Percentiles rank a stretch among this genome's conserved stretches.
Conservation (phyloP, 2,113 vertebrate species). For the Lathamus discolor region DNA sequence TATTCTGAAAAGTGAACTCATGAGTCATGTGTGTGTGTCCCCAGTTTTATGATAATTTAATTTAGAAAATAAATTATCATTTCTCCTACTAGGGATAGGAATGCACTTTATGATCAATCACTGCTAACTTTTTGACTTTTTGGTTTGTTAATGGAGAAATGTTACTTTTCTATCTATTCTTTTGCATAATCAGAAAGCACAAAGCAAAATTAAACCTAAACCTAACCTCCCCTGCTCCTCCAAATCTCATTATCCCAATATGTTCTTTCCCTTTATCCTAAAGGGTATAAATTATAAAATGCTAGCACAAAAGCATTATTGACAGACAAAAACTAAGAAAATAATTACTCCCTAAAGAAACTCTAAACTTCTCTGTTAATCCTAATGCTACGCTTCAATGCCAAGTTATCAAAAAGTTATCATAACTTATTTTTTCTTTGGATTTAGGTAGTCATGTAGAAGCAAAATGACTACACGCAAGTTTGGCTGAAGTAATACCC, state of each 20-base stretch:
- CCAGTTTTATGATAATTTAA: background rate
- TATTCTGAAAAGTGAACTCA: background rate
- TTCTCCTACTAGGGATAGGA: background rate
- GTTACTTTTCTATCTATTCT: background rate
- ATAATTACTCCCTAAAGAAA: background rate
- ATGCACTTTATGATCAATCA: background rate
- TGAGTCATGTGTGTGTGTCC: background rate
- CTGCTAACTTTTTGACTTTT: background rate
- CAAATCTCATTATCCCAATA: background rate
- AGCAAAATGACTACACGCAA: background rate
- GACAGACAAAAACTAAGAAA: background rate
- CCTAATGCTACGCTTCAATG: background rate
- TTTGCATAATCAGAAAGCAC: background rate
- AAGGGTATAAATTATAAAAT: background rate
- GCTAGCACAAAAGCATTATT: background rate
- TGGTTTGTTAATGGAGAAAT: background rate
- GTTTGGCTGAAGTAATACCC: background rate
- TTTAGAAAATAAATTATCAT: background rate
- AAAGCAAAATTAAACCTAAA: background rate
- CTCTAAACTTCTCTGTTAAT: background rate
- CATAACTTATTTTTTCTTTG: background rate
- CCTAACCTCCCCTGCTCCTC: background rate
- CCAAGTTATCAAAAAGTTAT: background rate
- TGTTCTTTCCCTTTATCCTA: background rate
- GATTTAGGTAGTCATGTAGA: conserved; percentile 21